Evolutionary conservation across 1,140 invertebrate genomes (phyloP), one percentile per base, ranked within the genome.

Genomic region (Dufourea novaeangliae): DNA sequence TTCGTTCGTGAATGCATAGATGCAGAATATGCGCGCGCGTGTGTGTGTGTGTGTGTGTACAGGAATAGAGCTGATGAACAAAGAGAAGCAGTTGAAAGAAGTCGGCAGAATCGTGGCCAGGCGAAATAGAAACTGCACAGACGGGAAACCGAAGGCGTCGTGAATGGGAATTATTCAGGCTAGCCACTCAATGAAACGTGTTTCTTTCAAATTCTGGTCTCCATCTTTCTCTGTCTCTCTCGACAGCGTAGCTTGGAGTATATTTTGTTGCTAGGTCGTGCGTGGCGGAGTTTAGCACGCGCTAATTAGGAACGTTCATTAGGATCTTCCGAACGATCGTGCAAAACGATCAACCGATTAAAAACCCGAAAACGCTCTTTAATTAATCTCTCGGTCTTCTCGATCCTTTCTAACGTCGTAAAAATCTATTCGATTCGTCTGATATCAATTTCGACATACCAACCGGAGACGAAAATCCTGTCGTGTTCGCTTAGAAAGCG

Each of bases 121-220:
- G 46, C 71, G 76, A 82, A 67, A 82, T 82, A 82, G 80, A 82
- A 73, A 78, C 63, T 73, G 68, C 66, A 71, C 68, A 29, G 69
- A 68, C 62, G 57, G 22, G 52, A 68, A 71, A 56, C 37, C 20
- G 76, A 78, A 63, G 54, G 50, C 41, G 46, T 22, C 64, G 52
- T 82, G 74, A 83, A 83, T 83, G 74, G 64, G 57, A 83, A 83
- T 83, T 82, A 83, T 83, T 82, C 81, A 83, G 57, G 64, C 62
- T 76, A 46, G 61, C 46, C 61, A 54, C 62, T 83, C 61, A 82
- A 82, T 83, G 81, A 78, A 83, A 83, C 81, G 76, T 76, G 81
- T 83, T 83, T 83, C 81, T 83, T 83, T 83, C 68, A 82, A 78
- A 69, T 34, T 70, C 52, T 71, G 44, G n/a, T n/a, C 59, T 32